Evolutionary conservation across 2,113 vertebrate species (phyloP).

Genomic region (Patagioenas fasciata): DNA sequence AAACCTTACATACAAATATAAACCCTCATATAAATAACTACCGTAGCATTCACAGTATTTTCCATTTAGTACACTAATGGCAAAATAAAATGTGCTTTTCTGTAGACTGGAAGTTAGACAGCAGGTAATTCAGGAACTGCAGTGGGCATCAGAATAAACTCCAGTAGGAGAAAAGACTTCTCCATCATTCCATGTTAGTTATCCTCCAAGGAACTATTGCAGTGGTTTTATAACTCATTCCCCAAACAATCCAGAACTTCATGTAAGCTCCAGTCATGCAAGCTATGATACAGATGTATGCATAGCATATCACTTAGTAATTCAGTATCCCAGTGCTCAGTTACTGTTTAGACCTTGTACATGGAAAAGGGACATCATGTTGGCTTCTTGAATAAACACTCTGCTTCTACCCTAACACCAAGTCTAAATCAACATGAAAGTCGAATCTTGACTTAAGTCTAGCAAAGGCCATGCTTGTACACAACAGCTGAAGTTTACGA

Average conservation of each 20-base stretch:
- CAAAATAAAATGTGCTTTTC: neutral
- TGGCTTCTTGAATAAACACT: neutral
- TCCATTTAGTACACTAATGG: neutral
- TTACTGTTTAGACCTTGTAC: neutral
- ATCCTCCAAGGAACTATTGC: neutral
- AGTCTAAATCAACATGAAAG: neutral
- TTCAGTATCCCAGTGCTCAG: neutral
- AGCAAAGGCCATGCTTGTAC: neutral
- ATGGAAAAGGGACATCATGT: neutral
- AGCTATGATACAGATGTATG: neutral
- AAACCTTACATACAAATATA: neutral
- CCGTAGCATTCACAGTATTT: neutral
- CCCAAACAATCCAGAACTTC: neutral
- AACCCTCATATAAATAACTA: neutral
- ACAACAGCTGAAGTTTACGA: neutral
- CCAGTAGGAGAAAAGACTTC: neutral
- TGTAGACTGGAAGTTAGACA: neutral
- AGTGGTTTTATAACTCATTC: neutral
- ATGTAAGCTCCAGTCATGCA: neutral
- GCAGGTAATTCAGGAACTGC: neutral
- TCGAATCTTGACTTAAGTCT: neutral
- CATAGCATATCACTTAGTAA: neutral
- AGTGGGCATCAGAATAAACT: neutral
- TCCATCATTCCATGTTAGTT: neutral
- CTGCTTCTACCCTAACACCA: neutral